These are phyloP conservation scores for Pseudotriccus pelzelni DNA, from an alignment of 2,797 vertebrate species.

Conservation along the genomic window DNA sequence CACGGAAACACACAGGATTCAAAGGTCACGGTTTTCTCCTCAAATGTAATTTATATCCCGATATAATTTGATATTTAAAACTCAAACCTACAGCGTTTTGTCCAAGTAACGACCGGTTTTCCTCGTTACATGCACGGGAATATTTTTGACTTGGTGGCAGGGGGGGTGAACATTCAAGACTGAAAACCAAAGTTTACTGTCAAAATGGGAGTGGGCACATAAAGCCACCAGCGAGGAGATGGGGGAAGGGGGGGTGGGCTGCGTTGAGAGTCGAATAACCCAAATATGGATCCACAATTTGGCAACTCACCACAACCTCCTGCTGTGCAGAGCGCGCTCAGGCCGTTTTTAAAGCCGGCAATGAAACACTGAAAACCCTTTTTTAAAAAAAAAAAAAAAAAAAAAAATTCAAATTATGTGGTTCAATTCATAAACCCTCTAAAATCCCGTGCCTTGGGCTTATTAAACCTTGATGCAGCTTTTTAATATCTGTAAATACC, in stretches of 20 bases:
- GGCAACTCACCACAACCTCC: slow-evolving; percentile 10
- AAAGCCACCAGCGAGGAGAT: not conserved
- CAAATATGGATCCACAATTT: not conserved
- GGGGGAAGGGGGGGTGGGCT: not conserved
- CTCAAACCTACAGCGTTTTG: not conserved
- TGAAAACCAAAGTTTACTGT: not conserved
- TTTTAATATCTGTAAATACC: slow-evolving; percentile 60
- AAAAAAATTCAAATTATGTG: not conserved
- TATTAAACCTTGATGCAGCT: slow-evolving; percentile 36
- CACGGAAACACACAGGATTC: not conserved
- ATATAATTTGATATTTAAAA: not conserved
- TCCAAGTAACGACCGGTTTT: not conserved
- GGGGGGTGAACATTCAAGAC: not conserved
- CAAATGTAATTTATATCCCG: not conserved
- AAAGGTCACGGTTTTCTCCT: not conserved
- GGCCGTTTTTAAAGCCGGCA: not conserved
- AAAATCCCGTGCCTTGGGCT: not conserved
- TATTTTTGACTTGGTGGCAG: not conserved
- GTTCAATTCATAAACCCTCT: slow-evolving; percentile 9
- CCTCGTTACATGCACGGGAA: not conserved
- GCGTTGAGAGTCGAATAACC: not conserved
- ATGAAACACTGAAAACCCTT: not conserved
- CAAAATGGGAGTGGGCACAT: not conserved
- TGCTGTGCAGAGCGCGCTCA: not conserved
- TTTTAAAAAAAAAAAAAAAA: not conserved